Conservation (phyloP, 1,140 invertebrate species). For the Lamellibrachia luymesi region DNA sequence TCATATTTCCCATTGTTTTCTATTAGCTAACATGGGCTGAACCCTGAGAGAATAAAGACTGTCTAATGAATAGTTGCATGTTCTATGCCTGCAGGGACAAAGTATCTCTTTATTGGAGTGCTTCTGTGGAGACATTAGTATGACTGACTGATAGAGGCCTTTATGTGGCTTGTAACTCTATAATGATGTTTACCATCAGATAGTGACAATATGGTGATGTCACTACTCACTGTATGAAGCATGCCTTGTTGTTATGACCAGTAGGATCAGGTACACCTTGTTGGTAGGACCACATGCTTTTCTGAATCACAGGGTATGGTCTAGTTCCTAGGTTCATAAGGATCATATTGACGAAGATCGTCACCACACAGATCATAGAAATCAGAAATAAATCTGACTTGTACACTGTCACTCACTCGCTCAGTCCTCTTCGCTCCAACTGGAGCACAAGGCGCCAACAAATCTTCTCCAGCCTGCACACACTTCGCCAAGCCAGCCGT, state of each 20-base stretch:
- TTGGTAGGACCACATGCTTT: neutral
- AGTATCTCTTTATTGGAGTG: neutral
- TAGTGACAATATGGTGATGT: neutral
- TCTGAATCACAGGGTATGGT: neutral
- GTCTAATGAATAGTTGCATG: neutral
- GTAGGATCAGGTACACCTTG: neutral
- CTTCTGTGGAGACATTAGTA: neutral
- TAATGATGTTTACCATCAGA: neutral
- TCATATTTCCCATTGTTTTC: neutral
- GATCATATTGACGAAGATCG: neutral
- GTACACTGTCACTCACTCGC: too few species aligned
- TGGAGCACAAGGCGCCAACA: too few species aligned
- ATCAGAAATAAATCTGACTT: neutral
- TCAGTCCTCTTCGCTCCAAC: too few species aligned
- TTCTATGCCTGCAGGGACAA: neutral
- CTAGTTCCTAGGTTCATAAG: neutral
- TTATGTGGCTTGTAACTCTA: neutral
- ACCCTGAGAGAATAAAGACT: neutral
- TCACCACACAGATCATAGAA: neutral
- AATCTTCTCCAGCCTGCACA: too few species aligned
- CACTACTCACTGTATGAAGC: neutral
- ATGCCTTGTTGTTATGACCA: neutral
- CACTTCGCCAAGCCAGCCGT: too few species aligned
- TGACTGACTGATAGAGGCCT: neutral
- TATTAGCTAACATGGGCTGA: neutral